Percentiles rank a stretch among this genome's conserved stretches.
Evolutionary conservation across 2,888 invertebrate species (phyloP).

Genomic region (Ectropis crepuscularia): DNA sequence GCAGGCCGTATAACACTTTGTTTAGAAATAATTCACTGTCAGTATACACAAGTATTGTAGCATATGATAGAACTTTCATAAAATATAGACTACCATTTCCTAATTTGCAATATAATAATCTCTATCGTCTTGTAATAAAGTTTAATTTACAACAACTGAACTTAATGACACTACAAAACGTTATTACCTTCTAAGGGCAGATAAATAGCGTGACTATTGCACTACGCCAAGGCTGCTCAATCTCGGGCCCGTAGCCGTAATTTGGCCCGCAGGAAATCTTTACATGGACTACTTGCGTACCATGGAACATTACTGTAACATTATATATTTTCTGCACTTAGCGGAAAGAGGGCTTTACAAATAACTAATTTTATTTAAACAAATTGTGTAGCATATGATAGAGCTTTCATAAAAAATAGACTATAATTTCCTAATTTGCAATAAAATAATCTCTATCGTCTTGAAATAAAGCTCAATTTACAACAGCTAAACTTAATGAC

Average conservation of each 20-base stretch:
- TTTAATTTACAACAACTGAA: background rate
- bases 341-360: too few species aligned
- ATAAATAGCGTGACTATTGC: conserved; percentile 29
- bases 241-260: too few species aligned
- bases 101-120: conserved; percentile 1
- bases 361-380: too few species aligned
- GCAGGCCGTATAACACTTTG: background rate
- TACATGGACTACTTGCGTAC: too few species aligned
- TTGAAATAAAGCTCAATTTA: background rate
- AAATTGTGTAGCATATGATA: background rate
- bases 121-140: conserved; percentile 3
- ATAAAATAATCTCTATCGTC: conserved; percentile 5
- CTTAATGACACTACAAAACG: conserved; percentile 6
- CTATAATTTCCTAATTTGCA: conserved; percentile 1
- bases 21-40: conserved; percentile 1
- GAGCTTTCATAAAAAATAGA: conserved; percentile 6
- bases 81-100: background rate
- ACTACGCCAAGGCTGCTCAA: background rate
- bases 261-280: background rate
- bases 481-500: background rate
- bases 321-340: too few species aligned
- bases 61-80: conserved; percentile 11
- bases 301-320: too few species aligned
- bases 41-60: background rate
- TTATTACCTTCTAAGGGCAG: conserved; percentile 23